These are phyloP conservation scores for Eurypyga helias DNA, from an alignment of 2,113 vertebrate genomes.

Conservation along the genomic window DNA sequence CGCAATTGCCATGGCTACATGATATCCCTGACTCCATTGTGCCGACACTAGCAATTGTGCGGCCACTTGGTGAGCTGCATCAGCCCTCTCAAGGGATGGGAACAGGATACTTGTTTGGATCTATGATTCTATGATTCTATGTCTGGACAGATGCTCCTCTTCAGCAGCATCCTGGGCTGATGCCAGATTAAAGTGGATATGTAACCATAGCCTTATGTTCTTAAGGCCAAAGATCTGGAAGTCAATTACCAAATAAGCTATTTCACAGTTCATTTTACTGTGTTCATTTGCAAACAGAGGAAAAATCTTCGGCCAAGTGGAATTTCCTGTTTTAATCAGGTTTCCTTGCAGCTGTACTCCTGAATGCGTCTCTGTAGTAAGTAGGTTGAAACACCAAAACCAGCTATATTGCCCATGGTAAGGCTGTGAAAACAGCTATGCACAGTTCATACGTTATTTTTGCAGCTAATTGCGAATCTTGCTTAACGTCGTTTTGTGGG, in stretches of 20 bases:
- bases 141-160: not conserved
- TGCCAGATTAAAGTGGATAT: not conserved
- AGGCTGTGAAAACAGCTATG: not conserved
- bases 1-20: fast-evolving
- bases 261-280: not conserved
- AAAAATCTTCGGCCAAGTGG: not conserved
- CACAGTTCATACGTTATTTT: not conserved
- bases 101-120: fast-evolving
- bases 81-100: too few species aligned
- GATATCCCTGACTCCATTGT: not conserved
- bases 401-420: not conserved
- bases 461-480: not conserved
- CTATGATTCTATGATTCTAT: not conserved
- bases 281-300: not conserved
- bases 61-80: not conserved
- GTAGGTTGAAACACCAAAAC: not conserved
- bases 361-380: not conserved
- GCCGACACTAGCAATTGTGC: not conserved
- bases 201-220: not conserved
- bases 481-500: not conserved
- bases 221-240: not conserved
- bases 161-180: not conserved
- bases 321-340: not conserved
- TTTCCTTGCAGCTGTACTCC: not conserved
- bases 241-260: not conserved